Conservation (phyloP, 2,888 invertebrate genomes). For the Oligia strigilis region DNA sequence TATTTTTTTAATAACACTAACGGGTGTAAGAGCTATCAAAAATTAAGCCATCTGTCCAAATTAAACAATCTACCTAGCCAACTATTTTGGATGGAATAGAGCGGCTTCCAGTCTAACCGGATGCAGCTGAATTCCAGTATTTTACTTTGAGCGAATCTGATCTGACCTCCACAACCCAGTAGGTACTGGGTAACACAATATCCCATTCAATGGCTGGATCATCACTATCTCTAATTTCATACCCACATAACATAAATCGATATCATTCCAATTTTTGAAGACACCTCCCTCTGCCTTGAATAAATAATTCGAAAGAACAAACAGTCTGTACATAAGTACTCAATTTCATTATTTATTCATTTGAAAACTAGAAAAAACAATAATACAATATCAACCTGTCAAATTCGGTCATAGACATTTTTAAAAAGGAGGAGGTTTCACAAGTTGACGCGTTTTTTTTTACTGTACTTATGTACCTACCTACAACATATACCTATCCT, state of each 20-base stretch:
- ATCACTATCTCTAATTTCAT: neutral
- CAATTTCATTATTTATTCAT: neutral
- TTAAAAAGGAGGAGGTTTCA: neutral
- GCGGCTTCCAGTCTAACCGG: neutral
- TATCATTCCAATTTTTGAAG: neutral
- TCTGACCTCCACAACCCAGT: neutral
- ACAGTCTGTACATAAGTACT: neutral
- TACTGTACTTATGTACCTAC: too few species aligned
- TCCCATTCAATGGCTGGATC: neutral
- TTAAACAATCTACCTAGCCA: neutral
- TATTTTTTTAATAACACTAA: neutral
- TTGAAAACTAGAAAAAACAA: neutral
- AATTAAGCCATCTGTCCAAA: neutral
- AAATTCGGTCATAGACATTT: neutral
- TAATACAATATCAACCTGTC: neutral
- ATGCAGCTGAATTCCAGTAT: neutral
- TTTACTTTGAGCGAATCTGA: neutral
- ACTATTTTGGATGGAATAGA: neutral
- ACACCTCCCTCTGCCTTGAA: neutral
- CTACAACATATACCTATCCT: neutral
- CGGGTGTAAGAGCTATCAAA: neutral
- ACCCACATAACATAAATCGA: neutral
- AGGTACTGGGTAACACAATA: neutral
- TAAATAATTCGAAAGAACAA: neutral
- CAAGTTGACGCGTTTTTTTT: neutral